Evolutionary conservation across 1,140 invertebrate genomes (phyloP).

Genomic region (Venturia canescens): DNA sequence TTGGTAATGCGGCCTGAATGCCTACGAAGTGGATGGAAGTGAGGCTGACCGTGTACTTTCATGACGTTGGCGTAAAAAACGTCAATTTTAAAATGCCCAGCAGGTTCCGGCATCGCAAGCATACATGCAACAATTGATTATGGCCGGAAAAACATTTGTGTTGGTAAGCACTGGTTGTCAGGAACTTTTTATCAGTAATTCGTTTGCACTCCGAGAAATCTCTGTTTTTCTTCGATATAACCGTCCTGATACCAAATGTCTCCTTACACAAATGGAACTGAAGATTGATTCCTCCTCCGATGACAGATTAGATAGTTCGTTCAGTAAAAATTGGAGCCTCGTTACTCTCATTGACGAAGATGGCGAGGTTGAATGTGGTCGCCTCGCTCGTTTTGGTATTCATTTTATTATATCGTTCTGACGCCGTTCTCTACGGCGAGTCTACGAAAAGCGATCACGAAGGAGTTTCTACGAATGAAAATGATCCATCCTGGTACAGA

Average conservation of each 20-base stretch:
- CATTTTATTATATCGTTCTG: neutral
- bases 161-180: neutral
- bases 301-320: conserved; percentile 8
- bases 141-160: neutral
- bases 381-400: neutral
- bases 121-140: neutral
- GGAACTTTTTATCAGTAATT: neutral
- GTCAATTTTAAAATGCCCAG: no score
- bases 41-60: no score
- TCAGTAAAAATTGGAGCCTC: neutral
- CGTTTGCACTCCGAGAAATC: neutral
- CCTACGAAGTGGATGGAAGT: no score
- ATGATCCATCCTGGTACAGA: conserved; percentile 56
- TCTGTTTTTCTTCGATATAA: neutral
- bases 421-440: neutral
- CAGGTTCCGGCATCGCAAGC: no score
- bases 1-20: no score
- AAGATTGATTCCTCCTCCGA: neutral
- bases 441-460: neutral
- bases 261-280: neutral
- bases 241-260: neutral
- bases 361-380: neutral
- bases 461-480: conserved; percentile 43
- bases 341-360: conserved; percentile 12
- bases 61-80: no score